These are phyloP conservation scores for Myocastor coypus DNA, from an alignment of 2,113 vertebrate species.

Conservation along the genomic window DNA sequence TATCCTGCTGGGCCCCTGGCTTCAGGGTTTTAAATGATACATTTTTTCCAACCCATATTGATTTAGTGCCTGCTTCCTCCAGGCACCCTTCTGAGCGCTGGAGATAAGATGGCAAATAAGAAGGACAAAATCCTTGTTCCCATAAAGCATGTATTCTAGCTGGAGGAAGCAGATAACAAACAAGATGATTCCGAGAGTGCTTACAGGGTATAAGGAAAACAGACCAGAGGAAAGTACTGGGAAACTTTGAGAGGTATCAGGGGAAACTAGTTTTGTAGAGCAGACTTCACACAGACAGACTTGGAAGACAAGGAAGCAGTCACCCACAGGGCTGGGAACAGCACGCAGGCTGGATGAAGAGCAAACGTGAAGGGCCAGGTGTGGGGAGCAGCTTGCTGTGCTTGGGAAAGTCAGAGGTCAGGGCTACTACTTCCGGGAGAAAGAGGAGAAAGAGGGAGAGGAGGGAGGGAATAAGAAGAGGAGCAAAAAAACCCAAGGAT, in stretches of 20 bases:
- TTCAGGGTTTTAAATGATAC: not conserved
- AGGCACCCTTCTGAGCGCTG: not conserved
- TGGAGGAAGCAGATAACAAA: conserved; percentile 48
- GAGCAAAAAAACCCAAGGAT: not conserved
- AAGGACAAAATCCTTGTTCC: conserved; percentile 42
- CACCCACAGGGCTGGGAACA: not conserved
- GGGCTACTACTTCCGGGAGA: not conserved
- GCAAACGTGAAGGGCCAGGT: not conserved
- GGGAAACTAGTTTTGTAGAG: conserved; percentile 33
- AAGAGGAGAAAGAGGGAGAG: not conserved
- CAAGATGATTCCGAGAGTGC: conserved; percentile 41
- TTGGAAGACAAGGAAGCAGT: not conserved
- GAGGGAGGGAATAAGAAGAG: not conserved
- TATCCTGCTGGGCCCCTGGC: too few relatives aligned
- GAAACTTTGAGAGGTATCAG: not conserved
- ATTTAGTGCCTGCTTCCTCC: conserved; percentile 7
- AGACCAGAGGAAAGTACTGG: not conserved
- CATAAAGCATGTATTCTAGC: conserved; percentile 30
- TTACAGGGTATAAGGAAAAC: conserved; percentile 39
- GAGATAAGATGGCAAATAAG: conserved; percentile 37
- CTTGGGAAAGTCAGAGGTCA: conserved; percentile 11
- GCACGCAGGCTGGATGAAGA: not conserved
- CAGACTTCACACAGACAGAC: not conserved
- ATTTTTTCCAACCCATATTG: not conserved
- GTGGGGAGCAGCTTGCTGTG: not conserved